Evolutionary conservation across 1,140 invertebrate genomes (phyloP), one percentile per base, ranked within the genome.

Genomic region (Drosophila kurseongensis): DNA sequence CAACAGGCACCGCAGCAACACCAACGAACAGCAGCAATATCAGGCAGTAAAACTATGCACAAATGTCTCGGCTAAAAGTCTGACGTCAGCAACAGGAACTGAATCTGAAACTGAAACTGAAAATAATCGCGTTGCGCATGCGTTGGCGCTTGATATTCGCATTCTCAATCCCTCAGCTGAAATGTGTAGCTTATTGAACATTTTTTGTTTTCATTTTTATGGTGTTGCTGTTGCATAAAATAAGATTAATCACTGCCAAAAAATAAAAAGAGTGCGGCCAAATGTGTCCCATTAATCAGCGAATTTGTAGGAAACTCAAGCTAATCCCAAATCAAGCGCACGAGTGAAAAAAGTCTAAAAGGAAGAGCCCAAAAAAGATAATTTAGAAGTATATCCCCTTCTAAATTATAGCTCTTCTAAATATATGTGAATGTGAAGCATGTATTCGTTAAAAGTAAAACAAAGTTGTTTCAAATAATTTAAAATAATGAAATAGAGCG

Each of bases 1-100:
- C 36, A 50, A 50, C 27, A 50, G 4, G 27, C 29, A 14, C 27
- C 29, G 27, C 23, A 47, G 9, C 18, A 47, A 47, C 18, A 27
- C 18, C 44, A 47, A 13, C 44, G 7, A 27, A 52, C 62, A 56
- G 23, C 72, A 54, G 14, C 54, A 47, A 58, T 59, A 62, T 35
- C 69, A 48, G 71, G 38, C 61, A 66, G n/a, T 69, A 69, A 63
- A 73, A 72, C 78, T 80, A 76, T 80, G 78, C 78, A 80, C 78
- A 80, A 80, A 71, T 71, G 65, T 42, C 59, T 44, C 38, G n/a
- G 10, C 60, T 60, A 29, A 40, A 32, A 29, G 32, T 41, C 65
- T 68, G 63, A 71, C 67, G 67, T 71, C 67, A 71, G 67, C 67
- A 71, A 71, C 67, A 71, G 67, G 67, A 71, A 71, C 67, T 71